These are phyloP conservation scores for Caenorhabditis panamensis DNA, from an alignment of 2,888 invertebrate genomes.

Conservation along the genomic window DNA sequence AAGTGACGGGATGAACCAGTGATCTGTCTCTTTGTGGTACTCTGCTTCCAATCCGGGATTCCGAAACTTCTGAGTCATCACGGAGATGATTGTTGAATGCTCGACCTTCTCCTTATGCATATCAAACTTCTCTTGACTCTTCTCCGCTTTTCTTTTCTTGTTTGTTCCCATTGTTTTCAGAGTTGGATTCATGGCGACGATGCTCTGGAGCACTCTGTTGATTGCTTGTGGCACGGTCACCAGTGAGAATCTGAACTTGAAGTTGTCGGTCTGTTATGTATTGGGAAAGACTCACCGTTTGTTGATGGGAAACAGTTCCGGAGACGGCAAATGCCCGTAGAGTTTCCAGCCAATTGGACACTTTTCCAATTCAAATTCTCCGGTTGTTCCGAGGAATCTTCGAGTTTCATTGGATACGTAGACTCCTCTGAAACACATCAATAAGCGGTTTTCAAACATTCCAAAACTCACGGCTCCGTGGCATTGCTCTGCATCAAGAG, in stretches of 20 bases:
- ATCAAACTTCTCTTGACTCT: conserved; percentile 50
- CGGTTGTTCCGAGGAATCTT: conserved; percentile 52
- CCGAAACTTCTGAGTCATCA: conserved; percentile 43
- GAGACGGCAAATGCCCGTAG: conserved; percentile 34
- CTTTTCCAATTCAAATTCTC: conserved; percentile 59
- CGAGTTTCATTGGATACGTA: conserved; percentile 69
- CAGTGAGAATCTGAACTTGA: conserved; percentile 78
- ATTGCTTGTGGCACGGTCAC: conserved; percentile 79
- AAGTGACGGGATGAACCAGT: conserved; percentile 80
- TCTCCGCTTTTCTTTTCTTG: conserved; percentile 59
- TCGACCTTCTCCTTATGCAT: conserved; percentile 46
- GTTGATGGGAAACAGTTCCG: conserved; percentile 66
- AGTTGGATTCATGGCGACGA: conserved; percentile 64
- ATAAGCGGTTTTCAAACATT: neutral
- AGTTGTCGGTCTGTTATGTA: no score
- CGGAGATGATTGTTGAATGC: conserved; percentile 46
- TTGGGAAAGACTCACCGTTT: conserved; percentile 61
- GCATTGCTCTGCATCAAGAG: conserved; percentile 73
- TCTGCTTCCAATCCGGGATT: conserved; percentile 53
- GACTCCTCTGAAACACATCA: conserved; percentile 63
- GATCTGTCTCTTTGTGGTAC: conserved; percentile 79
- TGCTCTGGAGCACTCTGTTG: conserved; percentile 74
- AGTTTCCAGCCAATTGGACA: conserved; percentile 61
- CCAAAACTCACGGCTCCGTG: conserved; percentile 52
- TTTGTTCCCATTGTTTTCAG: conserved; percentile 59